Conservation (phyloP, 2,888 invertebrate species). For the Malacosoma neustria region DNA sequence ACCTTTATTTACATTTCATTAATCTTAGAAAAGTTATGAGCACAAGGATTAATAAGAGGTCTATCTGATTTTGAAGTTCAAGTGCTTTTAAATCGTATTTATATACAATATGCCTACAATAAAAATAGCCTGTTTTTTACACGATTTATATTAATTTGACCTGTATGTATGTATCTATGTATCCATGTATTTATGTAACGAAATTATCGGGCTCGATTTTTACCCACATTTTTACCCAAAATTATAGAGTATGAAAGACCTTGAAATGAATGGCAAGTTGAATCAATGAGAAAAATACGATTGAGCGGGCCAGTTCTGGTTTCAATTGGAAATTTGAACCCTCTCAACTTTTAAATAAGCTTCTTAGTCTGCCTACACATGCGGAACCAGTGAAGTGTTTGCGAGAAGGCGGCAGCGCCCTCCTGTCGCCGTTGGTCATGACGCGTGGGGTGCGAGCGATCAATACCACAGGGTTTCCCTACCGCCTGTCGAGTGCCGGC, state of each 20-base stretch:
- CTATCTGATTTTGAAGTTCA: conserved; percentile 2
- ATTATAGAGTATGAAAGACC: too few species aligned
- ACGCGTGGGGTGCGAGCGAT: conserved; percentile 61
- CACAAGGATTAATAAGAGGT: conserved; percentile 5
- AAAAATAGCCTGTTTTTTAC: too few species aligned
- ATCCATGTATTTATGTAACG: too few species aligned
- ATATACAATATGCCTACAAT: too few species aligned
- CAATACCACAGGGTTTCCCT: conserved; percentile 67
- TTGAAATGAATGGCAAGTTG: too few species aligned
- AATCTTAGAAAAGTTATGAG: too few species aligned
- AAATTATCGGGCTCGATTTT: too few species aligned
- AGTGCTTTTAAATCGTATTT: background rate
- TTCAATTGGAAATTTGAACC: background rate
- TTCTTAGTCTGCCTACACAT: conserved; percentile 25
- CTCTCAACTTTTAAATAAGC: background rate
- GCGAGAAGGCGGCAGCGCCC: conserved; percentile 55
- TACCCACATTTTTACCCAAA: too few species aligned
- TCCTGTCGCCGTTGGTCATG: conserved; percentile 65
- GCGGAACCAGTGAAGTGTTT: conserved; percentile 42
- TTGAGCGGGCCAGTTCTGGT: too few species aligned
- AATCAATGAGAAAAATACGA: too few species aligned
- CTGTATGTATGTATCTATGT: too few species aligned
- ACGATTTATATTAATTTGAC: too few species aligned
- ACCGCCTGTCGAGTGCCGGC: conserved; percentile 26
- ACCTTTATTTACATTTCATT: background rate